Base-by-base conservation (phyloP, 2,113 vertebrate genomes). In the Oenanthe oenanthe region DNA sequence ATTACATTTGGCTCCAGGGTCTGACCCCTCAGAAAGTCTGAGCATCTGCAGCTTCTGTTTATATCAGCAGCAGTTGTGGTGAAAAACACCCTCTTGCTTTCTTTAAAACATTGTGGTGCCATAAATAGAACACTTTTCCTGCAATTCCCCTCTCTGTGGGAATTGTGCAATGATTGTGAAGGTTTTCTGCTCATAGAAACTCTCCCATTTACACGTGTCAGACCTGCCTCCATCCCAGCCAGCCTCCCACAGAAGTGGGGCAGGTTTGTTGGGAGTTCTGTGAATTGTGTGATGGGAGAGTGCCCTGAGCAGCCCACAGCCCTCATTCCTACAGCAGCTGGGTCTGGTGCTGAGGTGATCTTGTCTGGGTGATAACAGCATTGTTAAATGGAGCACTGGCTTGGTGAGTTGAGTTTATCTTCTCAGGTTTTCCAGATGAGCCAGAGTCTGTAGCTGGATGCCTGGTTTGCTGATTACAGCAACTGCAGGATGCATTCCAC, bases 21-120 rank as follows among this genome's bases (percentile, higher is more conserved):
- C 65, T 87, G 57, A 92, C 66, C 76, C 50, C 48, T 70, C 68
- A 76, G 53, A 68, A 76, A 81, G 32, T 51, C 56, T 81, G 61
- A 86, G 68, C 72, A 90, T 73, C 72, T 84, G 82, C 63, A 90
- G 36, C 56, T 60, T 89, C 72, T 71, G 40, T 89, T 94, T 73
- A n/a, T 86, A 74, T 31, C 72, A 77, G 50, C n/a, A 91, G 83
- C 51, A 71, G 31, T 26, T 84, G 76, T 36, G 50, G 42, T 83
- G 88, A 73, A 88, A 83, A 88, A 70, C 26, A 65, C 13, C 11
- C 51, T 13, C 11, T 56, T 65, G 36, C 62, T 62, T 79, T 48
- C 84, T 56, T 92, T 43, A 62, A 86, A 91, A 38, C 28, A 20
- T 1, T 40, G 47, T 74, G 10, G 18, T 54, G 54, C 24, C 62